phyloP scores from a whole-genome alignment of 2,888 invertebrate species.

The Callosobruchus maculatus region DNA sequence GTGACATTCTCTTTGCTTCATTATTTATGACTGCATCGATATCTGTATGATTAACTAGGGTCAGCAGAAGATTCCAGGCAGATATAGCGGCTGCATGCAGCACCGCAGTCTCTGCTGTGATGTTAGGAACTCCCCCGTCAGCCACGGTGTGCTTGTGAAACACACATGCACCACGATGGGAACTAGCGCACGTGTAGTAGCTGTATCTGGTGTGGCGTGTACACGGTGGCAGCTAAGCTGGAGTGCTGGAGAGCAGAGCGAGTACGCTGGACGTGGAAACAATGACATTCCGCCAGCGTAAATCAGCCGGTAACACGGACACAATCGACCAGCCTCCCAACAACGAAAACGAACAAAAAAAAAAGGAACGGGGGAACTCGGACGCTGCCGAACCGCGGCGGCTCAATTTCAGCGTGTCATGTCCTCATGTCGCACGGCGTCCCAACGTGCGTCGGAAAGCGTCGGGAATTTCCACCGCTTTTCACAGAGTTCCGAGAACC shows the following conservation, averaged over 20 bases:
- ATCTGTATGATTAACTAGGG: constrained; percentile 71
- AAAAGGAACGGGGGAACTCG: not conserved
- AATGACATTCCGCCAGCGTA: not conserved
- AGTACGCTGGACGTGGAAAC: not conserved
- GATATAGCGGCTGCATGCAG: constrained; percentile 85
- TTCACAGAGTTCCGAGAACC: not conserved
- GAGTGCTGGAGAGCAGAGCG: not conserved
- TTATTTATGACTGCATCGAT: constrained; percentile 59
- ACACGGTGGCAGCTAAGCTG: too few relatives aligned
- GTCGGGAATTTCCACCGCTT: not conserved
- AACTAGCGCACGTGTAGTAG: not conserved
- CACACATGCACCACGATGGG: too few relatives aligned
- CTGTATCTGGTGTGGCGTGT: not conserved
- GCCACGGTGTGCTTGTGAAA: too few relatives aligned
- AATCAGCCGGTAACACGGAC: not conserved
- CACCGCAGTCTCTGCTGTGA: constrained; percentile 65
- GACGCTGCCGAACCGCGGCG: not conserved
- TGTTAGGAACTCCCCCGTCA: constrained; percentile 69
- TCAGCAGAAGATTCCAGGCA: constrained; percentile 85
- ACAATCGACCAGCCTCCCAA: not conserved
- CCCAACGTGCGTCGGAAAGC: not conserved
- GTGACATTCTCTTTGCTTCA: constrained; percentile 39
- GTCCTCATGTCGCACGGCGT: not conserved
- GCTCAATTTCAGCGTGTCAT: not conserved
- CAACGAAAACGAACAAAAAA: not conserved